These are phyloP conservation scores for Panagrolaimus sp. DNA, from an alignment of 1,140 invertebrate genomes.

Conservation along the genomic window DNA sequence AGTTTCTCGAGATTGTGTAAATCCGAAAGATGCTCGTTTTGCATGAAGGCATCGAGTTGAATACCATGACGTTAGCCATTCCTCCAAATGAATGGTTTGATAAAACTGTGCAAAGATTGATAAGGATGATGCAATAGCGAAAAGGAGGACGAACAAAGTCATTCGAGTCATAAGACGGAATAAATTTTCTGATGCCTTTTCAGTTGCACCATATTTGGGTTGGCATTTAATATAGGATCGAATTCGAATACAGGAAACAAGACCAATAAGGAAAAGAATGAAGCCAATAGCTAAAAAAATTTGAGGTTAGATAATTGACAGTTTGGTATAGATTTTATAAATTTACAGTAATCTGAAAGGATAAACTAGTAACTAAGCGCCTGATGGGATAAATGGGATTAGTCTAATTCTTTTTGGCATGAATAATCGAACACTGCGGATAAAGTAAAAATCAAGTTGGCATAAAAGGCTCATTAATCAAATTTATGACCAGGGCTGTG, in stretches of 20 bases:
- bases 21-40: conserved; percentile 45
- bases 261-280: conserved; percentile 62
- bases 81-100: conserved; percentile 58
- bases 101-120: conserved; percentile 77
- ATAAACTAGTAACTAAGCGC: too few species aligned
- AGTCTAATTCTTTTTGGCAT: too few species aligned
- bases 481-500: too few species aligned
- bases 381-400: too few species aligned
- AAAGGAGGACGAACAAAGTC: conserved; percentile 85
- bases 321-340: too few species aligned
- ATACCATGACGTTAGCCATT: conserved; percentile 51
- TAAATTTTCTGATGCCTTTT: conserved; percentile 80
- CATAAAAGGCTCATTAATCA: too few species aligned
- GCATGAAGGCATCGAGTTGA: conserved; percentile 45
- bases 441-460: too few species aligned
- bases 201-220: conserved; percentile 36
- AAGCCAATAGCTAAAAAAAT: conserved; percentile 55
- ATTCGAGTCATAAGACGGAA: conserved; percentile 96
- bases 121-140: conserved; percentile 85
- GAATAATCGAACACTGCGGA: too few species aligned
- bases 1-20: conserved; percentile 37
- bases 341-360: too few species aligned
- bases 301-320: not conserved
- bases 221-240: conserved; percentile 52
- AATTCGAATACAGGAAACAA: conserved; percentile 61